phyloP scores from a whole-genome alignment of 2,113 vertebrate genomes.

The Nesogale talazaci region DNA sequence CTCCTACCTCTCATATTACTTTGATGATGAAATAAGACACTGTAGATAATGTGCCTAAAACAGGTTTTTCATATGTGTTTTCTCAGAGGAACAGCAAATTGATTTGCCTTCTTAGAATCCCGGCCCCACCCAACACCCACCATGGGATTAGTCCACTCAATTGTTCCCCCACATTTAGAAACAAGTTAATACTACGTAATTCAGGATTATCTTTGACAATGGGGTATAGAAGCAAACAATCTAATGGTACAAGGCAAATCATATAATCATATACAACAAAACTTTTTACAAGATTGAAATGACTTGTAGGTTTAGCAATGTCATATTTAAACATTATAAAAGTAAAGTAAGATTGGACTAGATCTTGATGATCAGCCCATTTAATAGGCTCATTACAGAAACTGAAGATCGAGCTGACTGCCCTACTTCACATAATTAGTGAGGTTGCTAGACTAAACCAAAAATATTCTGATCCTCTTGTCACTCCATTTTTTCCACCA shows the following conservation, averaged over 20 bases:
- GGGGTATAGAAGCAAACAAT: neutral
- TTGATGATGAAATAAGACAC: conserved; percentile 6
- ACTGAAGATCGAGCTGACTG: neutral
- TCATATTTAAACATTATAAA: conserved; percentile 28
- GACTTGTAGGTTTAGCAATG: neutral
- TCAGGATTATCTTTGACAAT: neutral
- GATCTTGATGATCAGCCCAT: conserved; percentile 7
- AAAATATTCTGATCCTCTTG: neutral
- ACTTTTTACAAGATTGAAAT: neutral
- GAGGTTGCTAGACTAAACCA: neutral
- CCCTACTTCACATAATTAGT: conserved; percentile 15
- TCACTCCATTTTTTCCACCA: neutral
- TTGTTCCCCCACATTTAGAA: neutral
- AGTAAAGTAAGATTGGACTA: neutral
- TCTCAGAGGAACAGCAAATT: neutral
- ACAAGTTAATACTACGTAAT: neutral
- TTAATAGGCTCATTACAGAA: conserved; percentile 35
- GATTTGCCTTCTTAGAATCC: neutral
- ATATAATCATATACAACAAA: neutral
- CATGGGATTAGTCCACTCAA: neutral
- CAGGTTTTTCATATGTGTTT: neutral
- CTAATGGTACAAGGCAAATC: neutral
- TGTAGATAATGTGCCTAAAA: neutral
- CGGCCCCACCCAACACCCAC: too few relatives aligned
- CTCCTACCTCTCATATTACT: neutral